phyloP scores from a whole-genome alignment of 1,140 invertebrate species.

The Adoxophyes honmai region DNA sequence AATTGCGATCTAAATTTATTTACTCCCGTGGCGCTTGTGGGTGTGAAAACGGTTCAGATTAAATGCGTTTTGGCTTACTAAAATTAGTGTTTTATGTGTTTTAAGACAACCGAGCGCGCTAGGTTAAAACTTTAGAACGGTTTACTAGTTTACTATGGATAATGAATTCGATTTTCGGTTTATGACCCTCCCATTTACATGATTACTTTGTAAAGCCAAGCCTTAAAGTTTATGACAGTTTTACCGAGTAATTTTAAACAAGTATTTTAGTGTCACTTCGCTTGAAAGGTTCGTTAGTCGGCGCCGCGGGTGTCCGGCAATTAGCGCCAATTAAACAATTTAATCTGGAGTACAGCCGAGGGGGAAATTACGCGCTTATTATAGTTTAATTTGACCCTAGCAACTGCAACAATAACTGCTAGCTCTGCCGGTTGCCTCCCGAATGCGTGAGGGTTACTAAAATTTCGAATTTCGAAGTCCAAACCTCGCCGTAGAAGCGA shows the following conservation, averaged over 20 bases:
- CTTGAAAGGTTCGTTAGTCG: slow-evolving; percentile 17
- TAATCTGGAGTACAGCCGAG: slow-evolving; percentile 17
- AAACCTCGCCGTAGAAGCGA: no score
- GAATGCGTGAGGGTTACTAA: no score
- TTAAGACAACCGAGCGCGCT: no score
- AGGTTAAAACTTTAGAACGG: no score
- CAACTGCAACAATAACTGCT: neutral
- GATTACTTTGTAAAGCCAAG: neutral
- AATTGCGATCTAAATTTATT: slow-evolving; percentile 16
- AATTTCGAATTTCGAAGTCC: no score
- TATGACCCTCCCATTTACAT: no score
- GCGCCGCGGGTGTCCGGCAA: slow-evolving; percentile 18
- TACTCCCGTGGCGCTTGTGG: neutral
- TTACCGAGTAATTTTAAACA: neutral
- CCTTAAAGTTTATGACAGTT: neutral
- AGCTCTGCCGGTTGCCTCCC: no score
- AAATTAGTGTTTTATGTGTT: no score
- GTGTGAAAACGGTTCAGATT: neutral
- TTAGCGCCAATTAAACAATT: slow-evolving; percentile 35
- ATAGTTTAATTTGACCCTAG: slow-evolving; percentile 30
- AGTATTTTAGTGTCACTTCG: slow-evolving; percentile 8
- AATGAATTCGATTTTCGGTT: no score
- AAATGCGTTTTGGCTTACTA: no score
- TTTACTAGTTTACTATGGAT: no score
- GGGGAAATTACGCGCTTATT: slow-evolving; percentile 24